phyloP scores from a whole-genome alignment of 2,113 vertebrate species.

The Phalacrocorax aristotelis region DNA sequence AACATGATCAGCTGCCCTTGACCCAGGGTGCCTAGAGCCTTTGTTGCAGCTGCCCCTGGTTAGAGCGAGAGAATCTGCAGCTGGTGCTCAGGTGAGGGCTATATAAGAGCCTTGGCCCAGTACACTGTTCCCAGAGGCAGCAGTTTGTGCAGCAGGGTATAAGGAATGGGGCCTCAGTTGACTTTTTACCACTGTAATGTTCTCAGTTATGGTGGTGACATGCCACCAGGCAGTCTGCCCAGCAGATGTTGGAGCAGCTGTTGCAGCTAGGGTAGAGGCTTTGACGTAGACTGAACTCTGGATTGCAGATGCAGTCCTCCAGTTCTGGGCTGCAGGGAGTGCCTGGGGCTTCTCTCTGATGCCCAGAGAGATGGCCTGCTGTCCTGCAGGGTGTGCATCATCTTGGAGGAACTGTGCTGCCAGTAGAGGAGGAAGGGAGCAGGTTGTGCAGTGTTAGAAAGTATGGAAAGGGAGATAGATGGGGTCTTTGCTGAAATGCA shows the following conservation, averaged over 20 bases:
- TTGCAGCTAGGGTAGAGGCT: neutral
- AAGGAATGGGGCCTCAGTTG: fast-evolving
- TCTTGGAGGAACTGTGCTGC: neutral
- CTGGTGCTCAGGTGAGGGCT: neutral
- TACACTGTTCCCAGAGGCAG: fast-evolving
- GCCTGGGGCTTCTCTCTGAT: neutral
- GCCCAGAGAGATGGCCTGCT: neutral
- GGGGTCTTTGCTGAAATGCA: neutral
- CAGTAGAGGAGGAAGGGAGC: neutral
- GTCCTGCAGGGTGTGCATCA: neutral
- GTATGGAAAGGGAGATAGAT: neutral
- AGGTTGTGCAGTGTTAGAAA: neutral
- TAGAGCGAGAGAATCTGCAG: neutral
- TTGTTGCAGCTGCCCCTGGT: neutral
- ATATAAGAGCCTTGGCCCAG: neutral
- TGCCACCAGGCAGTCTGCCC: neutral
- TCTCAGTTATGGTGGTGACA: fast-evolving
- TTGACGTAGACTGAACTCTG: neutral
- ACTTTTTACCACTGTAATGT: neutral
- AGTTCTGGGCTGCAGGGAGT: neutral
- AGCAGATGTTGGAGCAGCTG: neutral
- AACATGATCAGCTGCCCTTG: neutral
- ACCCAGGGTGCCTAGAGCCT: neutral
- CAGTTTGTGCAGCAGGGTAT: neutral
- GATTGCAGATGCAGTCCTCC: neutral